A percentile compares a stretch with the other conserved stretches of the same genome.
Conservation (phyloP, 2,113 vertebrate species). For the Glareola pratincola region DNA sequence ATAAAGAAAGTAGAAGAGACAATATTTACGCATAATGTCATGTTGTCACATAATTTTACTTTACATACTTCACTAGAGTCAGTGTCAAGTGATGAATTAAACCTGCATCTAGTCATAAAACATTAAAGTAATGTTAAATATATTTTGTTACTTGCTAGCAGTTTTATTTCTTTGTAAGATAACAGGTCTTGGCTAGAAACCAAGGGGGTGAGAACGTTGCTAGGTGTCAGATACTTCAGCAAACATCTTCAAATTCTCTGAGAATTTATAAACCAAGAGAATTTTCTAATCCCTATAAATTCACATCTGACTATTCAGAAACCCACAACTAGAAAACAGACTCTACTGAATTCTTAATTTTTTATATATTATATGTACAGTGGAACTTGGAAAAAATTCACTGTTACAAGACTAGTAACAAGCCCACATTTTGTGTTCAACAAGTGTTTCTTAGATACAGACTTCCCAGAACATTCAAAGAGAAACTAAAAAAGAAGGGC, state of each 20-base stretch:
- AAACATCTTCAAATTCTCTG: background rate
- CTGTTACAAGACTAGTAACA: background rate
- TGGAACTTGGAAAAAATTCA: background rate
- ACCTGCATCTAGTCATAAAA: background rate
- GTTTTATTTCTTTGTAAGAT: background rate
- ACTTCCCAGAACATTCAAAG: background rate
- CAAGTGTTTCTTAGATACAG: background rate
- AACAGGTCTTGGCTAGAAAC: background rate
- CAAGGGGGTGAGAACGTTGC: background rate
- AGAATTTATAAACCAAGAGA: background rate
- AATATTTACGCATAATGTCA: background rate
- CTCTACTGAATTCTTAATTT: too few relatives aligned
- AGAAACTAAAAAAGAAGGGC: background rate
- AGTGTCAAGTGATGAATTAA: background rate
- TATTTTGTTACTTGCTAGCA: background rate
- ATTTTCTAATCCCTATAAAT: background rate
- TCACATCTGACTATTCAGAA: background rate
- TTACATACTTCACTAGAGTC: background rate
- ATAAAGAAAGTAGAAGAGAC: background rate
- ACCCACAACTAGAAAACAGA: fast-evolving
- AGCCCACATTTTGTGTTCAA: background rate
- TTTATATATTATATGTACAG: background rate
- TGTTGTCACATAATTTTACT: background rate
- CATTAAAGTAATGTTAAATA: background rate
- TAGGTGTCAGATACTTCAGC: background rate